Evolutionary conservation across 2,113 vertebrate species (phyloP), one percentile per base, ranked within the genome.

Genomic region (Hucho hucho): DNA sequence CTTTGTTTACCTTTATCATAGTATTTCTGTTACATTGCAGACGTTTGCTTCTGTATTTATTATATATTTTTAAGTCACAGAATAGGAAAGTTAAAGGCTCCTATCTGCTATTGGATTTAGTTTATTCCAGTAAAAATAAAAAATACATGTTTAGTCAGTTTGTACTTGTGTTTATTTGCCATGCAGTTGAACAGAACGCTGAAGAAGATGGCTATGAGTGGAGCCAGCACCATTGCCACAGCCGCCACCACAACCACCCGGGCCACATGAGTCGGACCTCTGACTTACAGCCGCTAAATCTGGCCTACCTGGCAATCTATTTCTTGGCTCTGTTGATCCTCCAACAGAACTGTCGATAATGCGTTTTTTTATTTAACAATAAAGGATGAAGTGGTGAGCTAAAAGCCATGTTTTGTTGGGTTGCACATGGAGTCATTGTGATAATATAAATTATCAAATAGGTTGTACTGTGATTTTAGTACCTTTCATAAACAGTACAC

Each of bases 111-210:
- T 53, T 53, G 16, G 14, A 14, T 53, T 53, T 53, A 4, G 49
- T 53, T 53, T 53, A 18, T 53, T 53, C 16, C 49, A 18, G 4
- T 18, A 18, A 14, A 18, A 43, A 43, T 11, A 0, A 11, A 3
- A 43, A 43, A 26, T 26, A 32, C 6, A 32, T 32, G 32, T 43
- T 9, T 43, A 43, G 2, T 43, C 9, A 43, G 37, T 53, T 53
- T 53, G 4, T 53, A 14, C 13, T 70, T 46, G 20, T 2, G 37
- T 37, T n/a, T 14, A 16, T 13, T 75, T 1, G 76, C 43, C 14
- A 53, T 67, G 56, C 79, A 94, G 93, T 73, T 94, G 69, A 94
- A 94, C 69, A 89, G 85, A 74, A 93, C 93, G 1, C 69, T 94
- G 85, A 94, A 94, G 89, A 94, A 94, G 79, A 91, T 91, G 91